Conservation (phyloP, 2,113 vertebrate species). For the Heterochromis multidens region DNA sequence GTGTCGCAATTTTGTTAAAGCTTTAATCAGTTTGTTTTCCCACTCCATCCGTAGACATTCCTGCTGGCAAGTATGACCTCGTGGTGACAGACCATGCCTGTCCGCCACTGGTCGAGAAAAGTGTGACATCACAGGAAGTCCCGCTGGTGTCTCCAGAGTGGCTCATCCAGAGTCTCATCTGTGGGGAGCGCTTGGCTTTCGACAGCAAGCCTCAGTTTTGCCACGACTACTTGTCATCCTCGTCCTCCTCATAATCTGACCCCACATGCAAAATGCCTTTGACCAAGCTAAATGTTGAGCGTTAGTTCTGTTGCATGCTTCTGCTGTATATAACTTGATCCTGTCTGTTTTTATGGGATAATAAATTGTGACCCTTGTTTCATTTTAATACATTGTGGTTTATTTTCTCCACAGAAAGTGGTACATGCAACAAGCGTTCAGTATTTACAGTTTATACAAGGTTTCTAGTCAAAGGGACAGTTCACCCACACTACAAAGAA, state of each 20-base stretch:
- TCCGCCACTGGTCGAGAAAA: conserved; percentile 80
- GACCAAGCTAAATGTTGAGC: conserved; percentile 76
- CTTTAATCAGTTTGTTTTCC: not conserved
- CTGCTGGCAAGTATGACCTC: conserved; percentile 84
- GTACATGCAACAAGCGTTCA: not conserved
- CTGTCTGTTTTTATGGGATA: conserved; percentile 87
- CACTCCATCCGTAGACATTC: conserved; percentile 76
- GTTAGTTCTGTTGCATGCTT: conserved; percentile 82
- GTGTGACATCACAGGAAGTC: conserved; percentile 77
- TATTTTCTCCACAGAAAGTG: conserved; percentile 30
- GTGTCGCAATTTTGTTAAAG: not conserved
- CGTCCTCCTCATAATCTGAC: conserved; percentile 54
- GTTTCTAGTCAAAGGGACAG: not conserved
- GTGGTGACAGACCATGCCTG: conserved; percentile 85
- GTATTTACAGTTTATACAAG: conserved; percentile 54
- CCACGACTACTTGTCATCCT: conserved; percentile 71
- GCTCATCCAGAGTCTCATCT: conserved; percentile 92
- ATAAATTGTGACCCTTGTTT: conserved; percentile 86
- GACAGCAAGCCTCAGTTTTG: conserved; percentile 83
- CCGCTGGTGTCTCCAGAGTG: conserved; percentile 92
- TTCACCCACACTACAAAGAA: not conserved
- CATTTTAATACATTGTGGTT: conserved; percentile 66
- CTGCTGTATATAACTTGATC: conserved; percentile 92
- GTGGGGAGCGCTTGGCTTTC: conserved; percentile 84
- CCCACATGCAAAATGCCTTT: conserved; percentile 59